These are phyloP conservation scores for Hestina assimilis DNA, from an alignment of 1,140 invertebrate genomes.

Conservation along the genomic window DNA sequence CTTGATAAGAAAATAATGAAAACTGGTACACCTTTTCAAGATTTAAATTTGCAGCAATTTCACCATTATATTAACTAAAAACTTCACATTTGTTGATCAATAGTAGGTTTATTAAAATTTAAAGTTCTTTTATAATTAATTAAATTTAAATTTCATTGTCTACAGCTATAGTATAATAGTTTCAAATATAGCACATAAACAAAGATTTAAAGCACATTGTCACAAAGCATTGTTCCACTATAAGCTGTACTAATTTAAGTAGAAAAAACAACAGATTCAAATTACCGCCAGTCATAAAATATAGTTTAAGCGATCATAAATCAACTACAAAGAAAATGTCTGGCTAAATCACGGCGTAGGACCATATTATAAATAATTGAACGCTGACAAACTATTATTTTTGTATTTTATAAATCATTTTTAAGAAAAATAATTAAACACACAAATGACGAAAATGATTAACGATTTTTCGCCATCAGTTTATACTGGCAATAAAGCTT, in stretches of 20 bases:
- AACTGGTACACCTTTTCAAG: too few relatives aligned
- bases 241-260: neutral
- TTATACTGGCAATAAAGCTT: constrained; percentile 30
- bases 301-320: constrained; percentile 21
- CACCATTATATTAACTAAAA: too few relatives aligned
- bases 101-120: too few relatives aligned
- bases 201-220: neutral
- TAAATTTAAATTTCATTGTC: too few relatives aligned
- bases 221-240: neutral
- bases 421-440: constrained; percentile 27
- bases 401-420: constrained; percentile 25
- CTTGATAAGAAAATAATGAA: too few relatives aligned
- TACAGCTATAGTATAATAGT: too few relatives aligned
- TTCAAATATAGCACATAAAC: too few relatives aligned
- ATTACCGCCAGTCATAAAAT: neutral
- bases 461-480: constrained; percentile 26
- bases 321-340: constrained; percentile 30
- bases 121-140: too few relatives aligned
- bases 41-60: too few relatives aligned
- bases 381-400: constrained; percentile 29
- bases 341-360: constrained; percentile 11
- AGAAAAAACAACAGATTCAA: neutral
- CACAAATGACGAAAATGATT: constrained; percentile 28
- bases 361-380: constrained; percentile 18
- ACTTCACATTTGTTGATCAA: too few relatives aligned